These are phyloP conservation scores for Thryonomys swinderianus DNA, from an alignment of 2,113 vertebrate genomes.

Conservation along the genomic window DNA sequence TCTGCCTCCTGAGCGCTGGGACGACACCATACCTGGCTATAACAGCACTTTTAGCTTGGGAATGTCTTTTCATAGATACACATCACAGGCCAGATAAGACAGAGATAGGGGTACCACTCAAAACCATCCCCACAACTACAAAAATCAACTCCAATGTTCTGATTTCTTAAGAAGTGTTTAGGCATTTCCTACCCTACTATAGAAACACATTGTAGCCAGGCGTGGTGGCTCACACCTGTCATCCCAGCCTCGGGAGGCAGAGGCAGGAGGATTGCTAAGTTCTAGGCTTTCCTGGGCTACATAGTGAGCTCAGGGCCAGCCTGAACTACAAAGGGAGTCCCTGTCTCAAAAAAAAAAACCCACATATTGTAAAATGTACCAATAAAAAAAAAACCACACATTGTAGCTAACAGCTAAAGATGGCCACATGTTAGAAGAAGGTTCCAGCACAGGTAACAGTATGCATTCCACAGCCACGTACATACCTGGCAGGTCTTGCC, in stretches of 20 bases:
- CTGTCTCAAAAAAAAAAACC: no score
- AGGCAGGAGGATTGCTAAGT: no score
- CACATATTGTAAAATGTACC: no score
- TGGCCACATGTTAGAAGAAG: neutral
- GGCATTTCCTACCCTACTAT: neutral
- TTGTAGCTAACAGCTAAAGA: neutral
- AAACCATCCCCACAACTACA: neutral
- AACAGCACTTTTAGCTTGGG: neutral
- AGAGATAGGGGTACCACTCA: neutral
- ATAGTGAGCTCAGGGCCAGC: no score
- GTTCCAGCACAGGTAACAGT: neutral
- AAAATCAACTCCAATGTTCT: neutral
- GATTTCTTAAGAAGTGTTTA: neutral
- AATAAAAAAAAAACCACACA: no score
- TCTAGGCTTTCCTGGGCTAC: no score
- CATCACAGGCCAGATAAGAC: neutral
- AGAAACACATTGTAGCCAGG: slow-evolving; percentile 26
- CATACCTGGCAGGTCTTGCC: slow-evolving; percentile 97
- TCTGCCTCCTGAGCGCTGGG: no score
- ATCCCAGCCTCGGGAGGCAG: no score
- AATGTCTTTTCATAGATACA: neutral
- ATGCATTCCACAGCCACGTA: neutral
- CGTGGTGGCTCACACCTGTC: no score
- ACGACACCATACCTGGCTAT: no score
- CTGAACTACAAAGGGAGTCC: no score